Percentiles rank a stretch among this genome's conserved stretches.
Conservation (phyloP, 2,888 invertebrate species). For the Pemphredon lugubris region DNA sequence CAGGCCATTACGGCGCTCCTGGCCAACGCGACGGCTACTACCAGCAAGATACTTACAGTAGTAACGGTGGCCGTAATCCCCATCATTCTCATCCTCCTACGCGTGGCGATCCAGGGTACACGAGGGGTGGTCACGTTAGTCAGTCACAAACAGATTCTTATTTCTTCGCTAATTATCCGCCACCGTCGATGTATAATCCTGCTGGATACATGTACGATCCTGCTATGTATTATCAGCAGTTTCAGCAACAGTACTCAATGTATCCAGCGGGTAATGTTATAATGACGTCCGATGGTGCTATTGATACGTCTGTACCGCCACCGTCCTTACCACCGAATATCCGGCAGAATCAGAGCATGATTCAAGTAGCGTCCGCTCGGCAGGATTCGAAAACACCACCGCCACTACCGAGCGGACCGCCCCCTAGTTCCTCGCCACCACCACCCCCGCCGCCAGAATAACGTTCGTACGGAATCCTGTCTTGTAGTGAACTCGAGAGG, state of each 20-base stretch:
- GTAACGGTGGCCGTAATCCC: conserved; percentile 48
- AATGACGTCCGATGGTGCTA: conserved; percentile 74
- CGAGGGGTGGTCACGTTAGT: conserved; percentile 42
- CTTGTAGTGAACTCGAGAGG: conserved; percentile 48
- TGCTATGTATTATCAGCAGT: conserved; percentile 72
- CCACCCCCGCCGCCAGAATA: conserved; percentile 81
- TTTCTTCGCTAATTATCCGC: conserved; percentile 71
- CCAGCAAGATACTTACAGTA: conserved; percentile 60
- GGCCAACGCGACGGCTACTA: conserved; percentile 67
- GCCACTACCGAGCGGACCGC: conserved; percentile 84
- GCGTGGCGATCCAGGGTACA: conserved; percentile 43
- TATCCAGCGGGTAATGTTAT: conserved; percentile 73
- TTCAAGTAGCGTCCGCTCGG: conserved; percentile 29
- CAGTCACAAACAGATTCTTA: conserved; percentile 63
- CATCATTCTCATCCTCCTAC: conserved; percentile 45
- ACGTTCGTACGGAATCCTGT: conserved; percentile 42
- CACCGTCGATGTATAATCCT: conserved; percentile 63
- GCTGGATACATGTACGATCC: conserved; percentile 73
- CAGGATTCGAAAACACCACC: conserved; percentile 78
- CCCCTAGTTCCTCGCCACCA: conserved; percentile 85
- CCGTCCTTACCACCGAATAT: conserved; percentile 64
- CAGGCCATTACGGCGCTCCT: conserved; percentile 60
- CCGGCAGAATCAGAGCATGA: conserved; percentile 41
- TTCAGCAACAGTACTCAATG: conserved; percentile 70
- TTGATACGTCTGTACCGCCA: conserved; percentile 78